Evolutionary conservation across 1,140 invertebrate species (phyloP).

Genomic region (Cydia splendana): DNA sequence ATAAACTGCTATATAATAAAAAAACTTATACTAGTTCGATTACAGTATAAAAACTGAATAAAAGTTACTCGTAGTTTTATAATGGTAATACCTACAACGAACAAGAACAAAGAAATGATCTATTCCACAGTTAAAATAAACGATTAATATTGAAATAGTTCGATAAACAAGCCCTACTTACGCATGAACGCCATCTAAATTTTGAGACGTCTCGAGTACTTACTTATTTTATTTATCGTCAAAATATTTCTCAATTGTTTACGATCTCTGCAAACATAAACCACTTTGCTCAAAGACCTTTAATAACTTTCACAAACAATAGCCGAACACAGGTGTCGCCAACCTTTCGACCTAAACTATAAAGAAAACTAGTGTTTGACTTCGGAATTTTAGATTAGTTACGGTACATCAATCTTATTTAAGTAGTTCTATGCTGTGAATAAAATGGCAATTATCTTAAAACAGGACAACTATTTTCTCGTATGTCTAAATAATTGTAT

Average conservation of each 20-base stretch:
- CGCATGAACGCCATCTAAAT: background rate
- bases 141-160: background rate
- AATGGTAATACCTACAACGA: too few relatives aligned
- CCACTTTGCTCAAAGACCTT: conserved; percentile 4
- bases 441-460: background rate
- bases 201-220: background rate
- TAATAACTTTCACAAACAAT: background rate
- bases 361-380: background rate
- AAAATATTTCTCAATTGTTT: conserved; percentile 2
- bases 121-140: background rate
- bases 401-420: background rate
- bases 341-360: background rate
- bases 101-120: too few relatives aligned
- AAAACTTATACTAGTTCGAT: too few relatives aligned
- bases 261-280: conserved; percentile 10
- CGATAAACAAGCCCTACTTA: background rate
- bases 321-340: background rate
- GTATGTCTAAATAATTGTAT: too few relatives aligned
- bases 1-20: too few relatives aligned
- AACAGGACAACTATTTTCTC: background rate
- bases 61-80: too few relatives aligned
- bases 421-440: background rate
- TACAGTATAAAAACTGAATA: too few relatives aligned
- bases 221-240: background rate
- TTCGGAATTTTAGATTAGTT: background rate